A percentile compares a stretch with the other conserved stretches of the same genome.
phyloP scores from a whole-genome alignment of 2,888 invertebrate species.

The Nebria salina region DNA sequence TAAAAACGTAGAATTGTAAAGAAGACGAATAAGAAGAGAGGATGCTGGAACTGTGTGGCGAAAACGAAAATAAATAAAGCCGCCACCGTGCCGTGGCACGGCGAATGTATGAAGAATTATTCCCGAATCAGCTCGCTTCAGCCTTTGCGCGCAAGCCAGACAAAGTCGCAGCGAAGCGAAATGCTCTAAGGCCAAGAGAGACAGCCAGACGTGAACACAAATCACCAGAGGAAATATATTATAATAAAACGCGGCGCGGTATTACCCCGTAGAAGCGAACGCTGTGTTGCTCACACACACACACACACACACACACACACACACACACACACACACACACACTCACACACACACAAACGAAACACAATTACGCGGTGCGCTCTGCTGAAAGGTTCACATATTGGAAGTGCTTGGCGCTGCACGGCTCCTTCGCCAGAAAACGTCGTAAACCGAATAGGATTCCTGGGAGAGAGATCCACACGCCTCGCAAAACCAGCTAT shows the following conservation, averaged over 20 bases:
- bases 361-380: constrained; percentile 11
- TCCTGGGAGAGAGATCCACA: constrained; percentile 50
- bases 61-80: constrained; percentile 30
- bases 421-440: constrained; percentile 51
- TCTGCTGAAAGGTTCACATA: constrained; percentile 55
- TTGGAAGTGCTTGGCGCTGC: constrained; percentile 54
- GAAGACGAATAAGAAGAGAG: no score
- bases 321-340: no score
- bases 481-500: constrained; percentile 26
- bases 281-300: constrained; percentile 7
- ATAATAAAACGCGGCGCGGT: constrained; percentile 57
- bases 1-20: no score
- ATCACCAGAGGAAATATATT: constrained; percentile 62
- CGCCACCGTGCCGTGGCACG: constrained; percentile 40
- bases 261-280: constrained; percentile 8
- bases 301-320: background rate
- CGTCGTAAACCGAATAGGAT: constrained; percentile 51
- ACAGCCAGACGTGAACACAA: constrained; percentile 56
- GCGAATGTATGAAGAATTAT: constrained; percentile 59
- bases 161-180: constrained; percentile 39
- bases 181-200: constrained; percentile 47
- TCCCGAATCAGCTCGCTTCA: constrained; percentile 57
- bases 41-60: constrained; percentile 2
- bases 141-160: constrained; percentile 18
- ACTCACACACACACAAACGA: background rate